phyloP scores from a whole-genome alignment of 2,113 vertebrate genomes.

The Mugil cephalus region DNA sequence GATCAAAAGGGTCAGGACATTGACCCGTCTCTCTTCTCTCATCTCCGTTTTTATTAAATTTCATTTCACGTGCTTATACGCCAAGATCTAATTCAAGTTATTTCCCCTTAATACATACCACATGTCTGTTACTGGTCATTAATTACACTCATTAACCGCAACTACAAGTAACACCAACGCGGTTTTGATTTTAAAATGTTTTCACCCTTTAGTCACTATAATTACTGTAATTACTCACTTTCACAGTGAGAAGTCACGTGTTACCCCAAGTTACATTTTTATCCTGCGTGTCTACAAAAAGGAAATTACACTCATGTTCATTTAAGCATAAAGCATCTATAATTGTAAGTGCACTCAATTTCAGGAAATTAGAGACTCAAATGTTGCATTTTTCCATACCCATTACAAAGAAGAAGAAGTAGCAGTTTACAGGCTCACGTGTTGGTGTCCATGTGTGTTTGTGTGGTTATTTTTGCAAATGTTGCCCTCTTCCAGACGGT shows the following conservation, averaged over 20 bases:
- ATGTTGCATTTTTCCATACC: conserved; percentile 31
- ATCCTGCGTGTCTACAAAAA: neutral
- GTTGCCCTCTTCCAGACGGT: conserved; percentile 71
- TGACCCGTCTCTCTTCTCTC: neutral
- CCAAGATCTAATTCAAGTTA: neutral
- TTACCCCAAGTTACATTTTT: neutral
- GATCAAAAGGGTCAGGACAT: conserved; percentile 30
- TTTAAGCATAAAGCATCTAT: neutral
- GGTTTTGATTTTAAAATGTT: neutral
- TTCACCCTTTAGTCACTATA: neutral
- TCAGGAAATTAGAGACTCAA: conserved; percentile 22
- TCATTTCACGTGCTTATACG: conserved; percentile 14
- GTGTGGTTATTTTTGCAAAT: conserved; percentile 34
- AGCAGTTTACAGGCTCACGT: neutral
- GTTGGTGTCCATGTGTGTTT: conserved; percentile 1
- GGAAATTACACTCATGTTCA: neutral
- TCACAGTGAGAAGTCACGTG: conserved; percentile 6
- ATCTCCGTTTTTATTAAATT: conserved; percentile 31
- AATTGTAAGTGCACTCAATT: neutral
- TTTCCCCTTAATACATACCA: neutral
- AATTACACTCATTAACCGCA: neutral
- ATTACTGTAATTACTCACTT: conserved; percentile 7
- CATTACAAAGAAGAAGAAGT: conserved; percentile 2
- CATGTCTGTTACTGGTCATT: neutral
- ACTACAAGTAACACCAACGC: neutral